Percentiles rank a stretch among this genome's conserved stretches.
Evolutionary conservation across 2,797 vertebrate species (phyloP).

Genomic region (Myotis pilosus): DNA sequence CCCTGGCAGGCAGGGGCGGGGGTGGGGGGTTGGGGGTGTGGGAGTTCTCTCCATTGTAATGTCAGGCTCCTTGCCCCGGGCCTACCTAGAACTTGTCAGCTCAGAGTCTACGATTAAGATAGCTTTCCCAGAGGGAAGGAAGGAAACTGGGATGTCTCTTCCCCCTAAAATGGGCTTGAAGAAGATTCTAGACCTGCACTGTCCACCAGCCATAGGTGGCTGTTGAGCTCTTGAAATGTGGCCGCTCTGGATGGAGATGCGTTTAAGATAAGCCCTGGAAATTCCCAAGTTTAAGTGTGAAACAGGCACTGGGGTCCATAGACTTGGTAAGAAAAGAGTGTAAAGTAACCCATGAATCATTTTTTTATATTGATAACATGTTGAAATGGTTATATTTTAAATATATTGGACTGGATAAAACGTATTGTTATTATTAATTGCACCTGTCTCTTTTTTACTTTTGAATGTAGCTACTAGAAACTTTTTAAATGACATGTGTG

Average conservation of each 20-base stretch:
- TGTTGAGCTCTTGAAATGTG: no score
- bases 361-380: neutral
- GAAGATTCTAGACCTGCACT: neutral
- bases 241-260: neutral
- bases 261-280: no score
- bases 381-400: neutral
- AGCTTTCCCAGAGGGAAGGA: neutral
- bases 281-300: neutral
- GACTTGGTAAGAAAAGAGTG: neutral
- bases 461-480: neutral
- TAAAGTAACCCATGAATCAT: neutral
- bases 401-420: neutral
- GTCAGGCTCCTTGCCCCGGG: neutral
- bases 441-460: neutral
- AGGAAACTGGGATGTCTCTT: neutral
- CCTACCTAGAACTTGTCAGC: neutral
- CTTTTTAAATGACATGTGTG: neutral
- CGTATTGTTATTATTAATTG: neutral
- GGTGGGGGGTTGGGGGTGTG: neutral
- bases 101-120: neutral
- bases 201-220: accelerated
- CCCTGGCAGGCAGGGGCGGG: no score
- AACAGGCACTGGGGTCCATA: neutral
- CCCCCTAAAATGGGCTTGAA: neutral
- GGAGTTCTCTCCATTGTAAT: neutral